These are phyloP conservation scores for Ceyx margarethae DNA, from an alignment of 2,113 vertebrate species.

Conservation along the genomic window DNA sequence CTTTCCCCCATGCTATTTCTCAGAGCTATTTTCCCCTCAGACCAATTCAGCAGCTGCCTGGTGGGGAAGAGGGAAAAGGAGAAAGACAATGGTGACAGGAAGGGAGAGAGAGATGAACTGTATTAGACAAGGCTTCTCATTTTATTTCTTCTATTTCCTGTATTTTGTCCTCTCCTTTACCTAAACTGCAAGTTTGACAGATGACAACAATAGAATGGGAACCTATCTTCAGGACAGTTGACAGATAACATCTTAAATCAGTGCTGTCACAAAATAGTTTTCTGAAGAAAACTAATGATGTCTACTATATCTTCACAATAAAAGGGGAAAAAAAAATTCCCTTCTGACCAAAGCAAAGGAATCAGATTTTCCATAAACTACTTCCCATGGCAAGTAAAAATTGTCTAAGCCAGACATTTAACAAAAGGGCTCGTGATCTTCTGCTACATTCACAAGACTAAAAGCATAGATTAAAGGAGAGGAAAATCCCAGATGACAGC, in stretches of 20 bases:
- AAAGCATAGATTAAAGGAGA: not conserved
- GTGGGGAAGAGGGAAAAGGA: rapidly evolving
- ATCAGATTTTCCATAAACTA: not conserved
- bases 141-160: not conserved
- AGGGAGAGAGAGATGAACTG: not conserved
- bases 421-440: not conserved
- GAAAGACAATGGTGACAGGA: not conserved
- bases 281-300: not conserved
- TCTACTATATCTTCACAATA: not conserved
- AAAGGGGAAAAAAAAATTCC: not conserved
- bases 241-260: not conserved
- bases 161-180: not conserved
- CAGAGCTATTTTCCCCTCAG: not conserved
- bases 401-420: not conserved
- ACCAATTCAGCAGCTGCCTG: not conserved
- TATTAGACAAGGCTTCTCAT: not conserved
- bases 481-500: not conserved
- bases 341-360: not conserved
- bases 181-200: not conserved
- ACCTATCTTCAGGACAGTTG: not conserved
- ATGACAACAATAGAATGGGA: not conserved
- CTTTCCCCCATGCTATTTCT: not conserved
- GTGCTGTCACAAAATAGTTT: not conserved
- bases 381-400: not conserved
- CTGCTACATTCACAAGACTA: not conserved